These are phyloP conservation scores for Osmerus mordax DNA, from an alignment of 2,113 vertebrate species.

Conservation along the genomic window DNA sequence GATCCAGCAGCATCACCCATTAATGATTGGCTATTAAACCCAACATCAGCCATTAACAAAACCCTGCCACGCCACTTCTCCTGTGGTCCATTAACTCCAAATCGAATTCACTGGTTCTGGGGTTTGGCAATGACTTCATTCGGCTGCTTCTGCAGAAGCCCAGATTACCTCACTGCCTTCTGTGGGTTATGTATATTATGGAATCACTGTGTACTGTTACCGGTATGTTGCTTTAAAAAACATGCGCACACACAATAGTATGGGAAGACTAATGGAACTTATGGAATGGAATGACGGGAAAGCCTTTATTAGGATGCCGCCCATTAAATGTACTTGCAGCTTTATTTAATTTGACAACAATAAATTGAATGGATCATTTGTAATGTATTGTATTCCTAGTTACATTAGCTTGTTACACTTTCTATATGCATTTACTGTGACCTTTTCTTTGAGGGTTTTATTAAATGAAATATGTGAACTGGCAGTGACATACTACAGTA, in stretches of 20 bases:
- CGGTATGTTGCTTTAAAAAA: not conserved
- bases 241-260: not conserved
- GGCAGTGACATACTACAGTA: too few species aligned
- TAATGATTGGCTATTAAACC: constrained; percentile 67
- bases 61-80: constrained; percentile 45
- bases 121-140: constrained; percentile 48
- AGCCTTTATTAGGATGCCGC: too few species aligned
- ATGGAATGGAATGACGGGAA: not conserved
- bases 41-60: constrained; percentile 69
- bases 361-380: too few species aligned
- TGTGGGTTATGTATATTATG: constrained; percentile 15
- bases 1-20: constrained; percentile 46
- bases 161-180: constrained; percentile 35
- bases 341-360: too few species aligned
- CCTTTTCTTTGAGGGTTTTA: too few species aligned
- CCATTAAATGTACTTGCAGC: too few species aligned
- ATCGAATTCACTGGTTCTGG: constrained; percentile 44
- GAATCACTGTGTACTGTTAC: not conserved
- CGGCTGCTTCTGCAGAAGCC: constrained; percentile 35
- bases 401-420: too few species aligned
- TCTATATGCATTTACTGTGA: too few species aligned
- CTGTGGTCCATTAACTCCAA: constrained; percentile 59
- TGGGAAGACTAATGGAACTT: constrained; percentile 28
- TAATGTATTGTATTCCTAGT: too few species aligned
- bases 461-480: too few species aligned